Evolutionary conservation across 2,888 invertebrate species (phyloP), one percentile per base, ranked within the genome.

Genomic region (Acronicta leporina): DNA sequence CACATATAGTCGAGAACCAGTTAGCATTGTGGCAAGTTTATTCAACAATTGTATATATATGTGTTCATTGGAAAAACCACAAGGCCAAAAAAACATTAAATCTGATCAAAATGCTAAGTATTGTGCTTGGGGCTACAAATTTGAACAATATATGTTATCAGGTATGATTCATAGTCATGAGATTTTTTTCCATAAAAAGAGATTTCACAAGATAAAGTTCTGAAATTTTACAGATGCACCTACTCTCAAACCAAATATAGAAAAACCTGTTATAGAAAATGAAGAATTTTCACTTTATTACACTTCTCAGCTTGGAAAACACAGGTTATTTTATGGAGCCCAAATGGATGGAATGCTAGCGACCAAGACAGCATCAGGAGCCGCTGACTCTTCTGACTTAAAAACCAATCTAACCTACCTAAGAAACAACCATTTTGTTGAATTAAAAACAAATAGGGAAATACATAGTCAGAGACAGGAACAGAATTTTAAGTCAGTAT

Each of bases 291-390:
- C 80, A 38, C 20, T 84, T 20, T 84, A 69, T 62, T 82, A 76
- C 44, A 65, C 43, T 35, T 52, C 82, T 33, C 63, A 56, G 6
- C 63, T 85, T 52, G 77, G 78, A 20, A 55, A 69, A 16, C 78
- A 84, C 64, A 69, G 63, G 47, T 55, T 85, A n/a, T 66, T 85
- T 33, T 85, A 85, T 80, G 81, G 82, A 49, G 84, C 85, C 20
- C 83, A 85, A 75, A 84, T 84, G 53, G 85, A 85, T 79, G 83
- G 78, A n/a, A 57, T 85, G 66, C 33, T 84, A 27, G 74, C 77
- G 16, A 69, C 62, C 16, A 42, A 52, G 52, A 40, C 48, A 6
- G 35, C 60, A 2, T 5, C 43, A 33, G 30, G 55, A 46, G 68
- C 73, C 44, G 78, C 79, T 20, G 44, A 71, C 5, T 58, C 70